Evolutionary conservation across 2,888 invertebrate species (phyloP).

Genomic region (Dolichomitus sp.): DNA sequence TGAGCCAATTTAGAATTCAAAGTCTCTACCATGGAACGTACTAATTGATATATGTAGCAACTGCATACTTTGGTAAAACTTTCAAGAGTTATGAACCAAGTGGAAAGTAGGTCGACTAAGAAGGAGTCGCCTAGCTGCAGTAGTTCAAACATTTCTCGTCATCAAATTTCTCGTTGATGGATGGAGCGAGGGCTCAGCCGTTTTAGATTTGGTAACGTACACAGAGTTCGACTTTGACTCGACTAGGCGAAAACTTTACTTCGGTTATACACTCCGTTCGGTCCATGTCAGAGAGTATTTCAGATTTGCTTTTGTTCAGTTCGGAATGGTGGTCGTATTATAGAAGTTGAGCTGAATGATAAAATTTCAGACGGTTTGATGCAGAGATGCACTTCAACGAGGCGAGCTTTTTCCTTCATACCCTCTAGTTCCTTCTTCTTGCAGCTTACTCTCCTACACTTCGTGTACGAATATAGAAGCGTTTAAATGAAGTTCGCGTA

Average conservation of each 20-base stretch:
- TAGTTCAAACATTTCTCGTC: constrained; percentile 7
- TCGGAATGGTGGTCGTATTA: neutral
- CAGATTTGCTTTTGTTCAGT: constrained; percentile 6
- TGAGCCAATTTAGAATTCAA: neutral
- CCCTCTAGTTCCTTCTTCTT: constrained; percentile 3
- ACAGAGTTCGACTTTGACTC: neutral
- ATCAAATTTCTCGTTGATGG: constrained; percentile 19
- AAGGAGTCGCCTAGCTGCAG: neutral
- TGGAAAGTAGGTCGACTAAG: neutral
- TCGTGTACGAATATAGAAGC: constrained; percentile 13
- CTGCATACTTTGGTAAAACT: constrained; percentile 5
- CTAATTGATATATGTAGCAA: neutral
- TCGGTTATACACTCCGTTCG: neutral
- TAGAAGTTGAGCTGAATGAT: neutral
- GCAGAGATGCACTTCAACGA: neutral
- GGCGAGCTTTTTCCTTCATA: neutral
- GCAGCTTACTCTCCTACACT: neutral
- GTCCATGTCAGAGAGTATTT: neutral
- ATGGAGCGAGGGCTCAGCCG: neutral
- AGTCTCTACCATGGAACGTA: neutral
- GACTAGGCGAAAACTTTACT: constrained; percentile 6
- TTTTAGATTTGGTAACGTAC: constrained; percentile 10
- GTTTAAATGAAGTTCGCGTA: constrained; percentile 21
- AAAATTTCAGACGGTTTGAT: neutral
- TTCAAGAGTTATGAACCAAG: neutral